Evolutionary conservation across 2,888 invertebrate genomes (phyloP), one percentile per base, ranked within the genome.

Genomic region (Chironomus tentans): DNA sequence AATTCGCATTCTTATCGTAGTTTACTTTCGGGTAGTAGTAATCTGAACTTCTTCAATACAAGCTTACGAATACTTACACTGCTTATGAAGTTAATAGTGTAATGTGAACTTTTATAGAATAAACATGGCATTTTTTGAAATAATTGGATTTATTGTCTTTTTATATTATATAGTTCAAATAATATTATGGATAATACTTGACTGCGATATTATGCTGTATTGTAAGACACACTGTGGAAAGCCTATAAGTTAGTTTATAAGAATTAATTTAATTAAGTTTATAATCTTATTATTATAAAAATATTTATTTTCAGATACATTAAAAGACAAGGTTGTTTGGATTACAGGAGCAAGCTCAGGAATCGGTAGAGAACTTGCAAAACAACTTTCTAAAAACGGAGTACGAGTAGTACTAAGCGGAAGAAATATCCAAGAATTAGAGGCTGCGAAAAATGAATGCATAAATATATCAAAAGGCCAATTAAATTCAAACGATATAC

Each of bases 331-430:
- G 82, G 92, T 93, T 3, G 88, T 93, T 1, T 94, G 94, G 90
- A 89, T 94, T 78, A 92, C 92, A 1, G 94, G 94, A 65, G 92
- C 93, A 0, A 93, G 93, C 0, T 91, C 92, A 84, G 94, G 94
- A 13, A 93, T 94, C 78, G 94, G 94, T 2, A 91, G 92, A 83
- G 83, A 87, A 78, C 83, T 92, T 69, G 92, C 93, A 0, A 86
- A 91, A 78, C 86, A 87, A 21, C 82, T 92, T 70, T 90, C 92
- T 0, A 86, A 86, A 79, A 84, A 85, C 80, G 90, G 90, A 6
- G 90, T 89, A 2, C 89, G 88, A 81, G 81, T 93, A 65, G 87
- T 89, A 5, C 80, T 93, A 3, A 88, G 91, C 5, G 91, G 92
- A 0, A 85, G 93, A 73, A 86, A 91, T 77, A 82, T 85, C 79